A percentile compares a stretch with the other conserved stretches of the same genome.
Evolutionary conservation across 1,140 invertebrate species (phyloP).

Genomic region (Frieseomelitta varia): DNA sequence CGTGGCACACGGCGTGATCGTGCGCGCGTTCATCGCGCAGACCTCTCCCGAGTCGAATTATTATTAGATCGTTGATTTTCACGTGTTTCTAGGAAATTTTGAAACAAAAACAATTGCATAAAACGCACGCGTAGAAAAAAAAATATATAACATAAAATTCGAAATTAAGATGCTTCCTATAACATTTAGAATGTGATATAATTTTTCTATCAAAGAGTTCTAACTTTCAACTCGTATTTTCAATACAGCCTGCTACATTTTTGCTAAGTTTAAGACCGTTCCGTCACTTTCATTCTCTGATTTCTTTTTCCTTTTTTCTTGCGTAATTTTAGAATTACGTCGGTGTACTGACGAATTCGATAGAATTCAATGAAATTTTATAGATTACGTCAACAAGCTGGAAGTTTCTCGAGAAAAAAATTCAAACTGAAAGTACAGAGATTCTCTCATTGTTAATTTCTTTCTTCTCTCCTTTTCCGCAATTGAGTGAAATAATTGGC

Average conservation of each 20-base stretch:
- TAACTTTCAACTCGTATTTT: too few relatives aligned
- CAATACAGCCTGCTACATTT: too few relatives aligned
- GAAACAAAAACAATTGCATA: too few relatives aligned
- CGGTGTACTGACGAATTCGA: background rate
- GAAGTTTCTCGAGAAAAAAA: background rate
- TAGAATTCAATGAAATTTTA: background rate
- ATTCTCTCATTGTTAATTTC: background rate
- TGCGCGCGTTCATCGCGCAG: background rate
- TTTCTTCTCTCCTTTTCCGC: background rate
- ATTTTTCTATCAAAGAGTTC: too few relatives aligned
- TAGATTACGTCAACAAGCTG: background rate
- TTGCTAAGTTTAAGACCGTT: too few relatives aligned
- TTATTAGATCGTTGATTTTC: background rate
- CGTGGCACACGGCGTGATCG: conserved; percentile 11
- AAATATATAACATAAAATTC: too few relatives aligned
- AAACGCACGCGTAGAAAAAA: too few relatives aligned
- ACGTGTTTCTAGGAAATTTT: too few relatives aligned
- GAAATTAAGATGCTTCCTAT: background rate
- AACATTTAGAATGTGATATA: background rate
- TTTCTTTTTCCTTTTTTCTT: background rate
- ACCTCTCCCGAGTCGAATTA: too few relatives aligned
- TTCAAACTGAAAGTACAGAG: background rate
- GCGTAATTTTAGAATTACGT: background rate
- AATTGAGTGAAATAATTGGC: background rate
- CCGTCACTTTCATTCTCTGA: background rate